phyloP scores from a whole-genome alignment of 2,113 vertebrate species.

The Mus musculus region GRCm39 chr3:139160001-139160500 shows the following conservation, averaged over 20 bases:
- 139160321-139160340: background rate
- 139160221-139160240: background rate
- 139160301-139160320: background rate
- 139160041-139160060: too few relatives aligned
- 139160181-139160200: background rate
- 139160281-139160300: background rate
- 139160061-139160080: too few relatives aligned
- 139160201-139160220: background rate
- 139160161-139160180: background rate
- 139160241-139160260: background rate
- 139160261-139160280: background rate
- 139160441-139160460: background rate
- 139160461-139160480: background rate
- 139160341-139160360: background rate
- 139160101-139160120: background rate
- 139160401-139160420: background rate
- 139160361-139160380: background rate
- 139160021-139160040: too few relatives aligned
- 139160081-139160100: background rate
- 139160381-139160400: background rate
- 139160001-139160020: background rate
- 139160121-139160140: background rate
- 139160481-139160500: background rate
- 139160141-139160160: background rate
- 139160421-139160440: background rate